Evolutionary conservation across 2,113 vertebrate genomes (phyloP).

Genomic region (Cettia cetti): DNA sequence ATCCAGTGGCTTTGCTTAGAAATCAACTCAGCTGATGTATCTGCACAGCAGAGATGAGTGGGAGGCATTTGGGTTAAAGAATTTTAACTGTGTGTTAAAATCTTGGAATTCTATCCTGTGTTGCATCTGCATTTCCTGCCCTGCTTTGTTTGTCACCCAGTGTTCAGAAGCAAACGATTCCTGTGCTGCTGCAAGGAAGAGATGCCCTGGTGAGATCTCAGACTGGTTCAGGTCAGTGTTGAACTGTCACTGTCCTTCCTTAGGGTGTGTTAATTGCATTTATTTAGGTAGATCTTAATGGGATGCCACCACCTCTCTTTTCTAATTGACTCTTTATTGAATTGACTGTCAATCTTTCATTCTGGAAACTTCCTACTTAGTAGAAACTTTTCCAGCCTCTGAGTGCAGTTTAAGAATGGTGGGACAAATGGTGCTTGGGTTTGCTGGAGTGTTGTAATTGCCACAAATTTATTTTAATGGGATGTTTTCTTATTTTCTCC

Average conservation of each 20-base stretch:
- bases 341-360: not conserved
- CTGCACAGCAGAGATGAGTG: not conserved
- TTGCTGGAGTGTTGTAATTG: not conserved
- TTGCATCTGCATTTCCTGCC: not conserved
- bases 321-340: not conserved
- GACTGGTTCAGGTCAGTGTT: constrained; percentile 89
- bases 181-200: constrained; percentile 81
- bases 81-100: not conserved
- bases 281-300: not conserved
- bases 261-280: not conserved
- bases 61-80: not conserved
- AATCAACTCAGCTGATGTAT: not conserved
- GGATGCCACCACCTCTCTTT: not conserved
- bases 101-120: not conserved
- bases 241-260: not conserved
- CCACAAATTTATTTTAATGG: not conserved
- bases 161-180: constrained; percentile 89
- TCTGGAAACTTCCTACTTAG: not conserved
- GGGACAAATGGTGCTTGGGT: not conserved
- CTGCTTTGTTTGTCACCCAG: constrained; percentile 61
- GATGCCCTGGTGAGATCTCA: constrained; percentile 92
- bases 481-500: not conserved
- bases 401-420: not conserved
- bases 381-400: not conserved
- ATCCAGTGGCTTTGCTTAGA: not conserved